phyloP scores from a whole-genome alignment of 2,888 invertebrate genomes.

The Odiellus spinosus region DNA sequence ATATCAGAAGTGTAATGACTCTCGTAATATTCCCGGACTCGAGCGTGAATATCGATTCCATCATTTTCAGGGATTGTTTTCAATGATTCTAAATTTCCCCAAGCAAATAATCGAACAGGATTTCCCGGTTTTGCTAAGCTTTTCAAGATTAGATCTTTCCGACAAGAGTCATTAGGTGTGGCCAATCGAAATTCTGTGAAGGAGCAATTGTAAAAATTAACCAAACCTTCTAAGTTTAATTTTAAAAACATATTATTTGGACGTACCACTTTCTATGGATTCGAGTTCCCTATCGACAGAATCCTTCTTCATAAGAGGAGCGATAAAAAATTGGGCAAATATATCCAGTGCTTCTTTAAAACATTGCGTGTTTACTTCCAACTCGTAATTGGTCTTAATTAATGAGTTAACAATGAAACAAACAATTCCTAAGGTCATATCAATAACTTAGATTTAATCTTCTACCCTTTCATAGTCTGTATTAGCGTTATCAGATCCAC shows the following conservation, averaged over 20 bases:
- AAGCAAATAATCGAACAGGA: not conserved
- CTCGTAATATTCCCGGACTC: slow-evolving; percentile 54
- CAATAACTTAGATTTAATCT: too few relatives aligned
- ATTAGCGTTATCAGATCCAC: not conserved
- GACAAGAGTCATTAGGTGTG: slow-evolving; percentile 12
- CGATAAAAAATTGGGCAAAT: slow-evolving; percentile 75
- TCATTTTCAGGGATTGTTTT: slow-evolving; percentile 22
- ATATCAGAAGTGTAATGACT: slow-evolving; percentile 69
- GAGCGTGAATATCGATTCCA: slow-evolving; percentile 40
- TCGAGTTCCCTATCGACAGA: slow-evolving; percentile 72
- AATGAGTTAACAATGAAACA: too few relatives aligned
- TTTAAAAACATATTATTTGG: not conserved
- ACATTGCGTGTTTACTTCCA: slow-evolving; percentile 67
- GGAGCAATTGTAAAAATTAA: not conserved
- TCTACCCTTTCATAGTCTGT: not conserved
- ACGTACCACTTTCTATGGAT: slow-evolving; percentile 64
- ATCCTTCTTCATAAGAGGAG: slow-evolving; percentile 65
- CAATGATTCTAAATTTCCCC: slow-evolving; percentile 27
- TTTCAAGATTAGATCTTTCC: slow-evolving; percentile 5
- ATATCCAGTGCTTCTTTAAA: slow-evolving; percentile 59
- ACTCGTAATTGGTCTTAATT: slow-evolving; percentile 64
- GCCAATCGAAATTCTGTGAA: not conserved
- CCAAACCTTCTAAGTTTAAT: not conserved
- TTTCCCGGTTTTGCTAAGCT: not conserved
- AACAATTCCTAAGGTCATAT: too few relatives aligned